Evolutionary conservation across 2,888 invertebrate species (phyloP).

Genomic region (Rhagonycha lutea): DNA sequence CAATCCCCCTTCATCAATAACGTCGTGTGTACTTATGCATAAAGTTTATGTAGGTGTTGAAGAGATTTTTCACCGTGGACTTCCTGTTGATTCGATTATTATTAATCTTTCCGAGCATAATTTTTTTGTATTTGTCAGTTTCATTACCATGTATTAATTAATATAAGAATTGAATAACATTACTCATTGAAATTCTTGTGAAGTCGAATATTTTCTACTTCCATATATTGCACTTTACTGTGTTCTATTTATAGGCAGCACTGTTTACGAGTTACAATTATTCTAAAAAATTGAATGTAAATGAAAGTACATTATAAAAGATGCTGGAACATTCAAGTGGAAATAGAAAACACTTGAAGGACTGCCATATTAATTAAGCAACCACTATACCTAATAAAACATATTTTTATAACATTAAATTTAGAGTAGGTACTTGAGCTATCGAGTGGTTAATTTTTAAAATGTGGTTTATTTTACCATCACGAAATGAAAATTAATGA

Average conservation of each 20-base stretch:
- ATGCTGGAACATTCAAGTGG: background rate
- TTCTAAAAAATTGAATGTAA: background rate
- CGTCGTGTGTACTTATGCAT: background rate
- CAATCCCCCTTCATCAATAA: background rate
- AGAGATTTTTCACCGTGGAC: background rate
- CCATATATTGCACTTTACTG: background rate
- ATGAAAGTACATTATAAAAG: background rate
- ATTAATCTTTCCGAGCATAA: background rate
- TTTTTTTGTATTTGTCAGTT: background rate
- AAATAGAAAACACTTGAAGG: background rate
- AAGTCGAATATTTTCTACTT: background rate
- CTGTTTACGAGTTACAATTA: background rate
- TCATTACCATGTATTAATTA: background rate
- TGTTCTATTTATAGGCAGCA: background rate
- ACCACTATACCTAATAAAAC: background rate
- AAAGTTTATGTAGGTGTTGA: background rate
- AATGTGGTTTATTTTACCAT: background rate
- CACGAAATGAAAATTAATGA: background rate
- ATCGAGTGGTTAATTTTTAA: background rate
- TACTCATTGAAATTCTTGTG: background rate
- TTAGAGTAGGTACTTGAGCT: background rate
- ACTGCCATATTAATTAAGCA: background rate
- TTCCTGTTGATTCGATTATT: background rate
- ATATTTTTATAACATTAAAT: background rate
- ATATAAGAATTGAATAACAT: background rate